These are phyloP conservation scores for Pelobates fuscus DNA, from an alignment of 2,113 vertebrate genomes.

Conservation along the genomic window DNA sequence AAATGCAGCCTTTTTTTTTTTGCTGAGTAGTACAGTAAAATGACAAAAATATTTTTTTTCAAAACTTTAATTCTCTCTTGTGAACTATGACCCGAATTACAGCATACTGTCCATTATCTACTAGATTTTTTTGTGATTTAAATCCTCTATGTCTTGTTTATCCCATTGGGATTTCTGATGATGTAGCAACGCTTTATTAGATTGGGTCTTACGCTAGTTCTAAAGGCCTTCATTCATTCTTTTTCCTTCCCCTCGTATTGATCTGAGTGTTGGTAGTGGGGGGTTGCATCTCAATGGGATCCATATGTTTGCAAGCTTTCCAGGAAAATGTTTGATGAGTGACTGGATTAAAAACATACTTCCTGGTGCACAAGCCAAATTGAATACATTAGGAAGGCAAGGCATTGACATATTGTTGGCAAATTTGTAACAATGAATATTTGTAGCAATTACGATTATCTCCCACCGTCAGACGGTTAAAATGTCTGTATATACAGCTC, in stretches of 20 bases:
- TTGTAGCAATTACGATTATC: no score
- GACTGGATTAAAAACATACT: slow-evolving; percentile 1
- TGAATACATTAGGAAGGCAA: slow-evolving; percentile 1
- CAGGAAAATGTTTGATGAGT: slow-evolving; percentile 29
- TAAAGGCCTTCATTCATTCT: neutral
- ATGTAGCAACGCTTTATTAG: neutral
- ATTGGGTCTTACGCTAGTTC: neutral
- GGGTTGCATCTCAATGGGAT: slow-evolving; percentile 11
- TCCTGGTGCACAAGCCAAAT: neutral
- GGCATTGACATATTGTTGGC: no score
- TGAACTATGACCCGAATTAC: neutral
- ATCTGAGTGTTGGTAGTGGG: neutral
- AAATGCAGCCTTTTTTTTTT: no score
- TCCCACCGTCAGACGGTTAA: no score
- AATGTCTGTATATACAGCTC: no score
- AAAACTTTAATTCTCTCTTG: no score
- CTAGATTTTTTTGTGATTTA: neutral
- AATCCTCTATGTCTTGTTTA: neutral
- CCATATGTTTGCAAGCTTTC: slow-evolving; percentile 34
- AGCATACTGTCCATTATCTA: neutral
- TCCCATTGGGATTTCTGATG: neutral
- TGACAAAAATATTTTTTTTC: no score
- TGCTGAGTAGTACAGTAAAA: no score
- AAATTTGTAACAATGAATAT: no score
- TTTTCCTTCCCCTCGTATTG: slow-evolving; percentile 6